phyloP scores from a whole-genome alignment of 2,888 invertebrate species.

The Epirrita christyi region DNA sequence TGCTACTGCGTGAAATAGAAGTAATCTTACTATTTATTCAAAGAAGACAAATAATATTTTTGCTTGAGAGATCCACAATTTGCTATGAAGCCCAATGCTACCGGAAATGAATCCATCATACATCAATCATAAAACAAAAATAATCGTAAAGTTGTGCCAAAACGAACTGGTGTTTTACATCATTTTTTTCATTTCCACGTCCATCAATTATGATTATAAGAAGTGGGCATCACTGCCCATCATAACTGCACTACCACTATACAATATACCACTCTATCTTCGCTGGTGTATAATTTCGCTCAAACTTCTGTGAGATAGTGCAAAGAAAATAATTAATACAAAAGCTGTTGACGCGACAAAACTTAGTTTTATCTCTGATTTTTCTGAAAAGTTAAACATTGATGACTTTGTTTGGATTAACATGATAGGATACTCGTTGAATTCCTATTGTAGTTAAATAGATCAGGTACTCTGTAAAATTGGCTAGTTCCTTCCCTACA shows the following conservation, averaged over 20 bases:
- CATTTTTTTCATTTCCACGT: constrained; percentile 27
- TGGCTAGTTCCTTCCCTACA: no score
- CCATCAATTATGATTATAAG: constrained; percentile 24
- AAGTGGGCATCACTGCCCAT: constrained; percentile 14
- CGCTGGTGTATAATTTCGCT: neutral
- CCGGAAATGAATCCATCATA: constrained; percentile 28
- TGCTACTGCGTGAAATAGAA: neutral
- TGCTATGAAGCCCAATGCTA: neutral
- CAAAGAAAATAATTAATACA: no score
- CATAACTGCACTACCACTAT: constrained; percentile 11
- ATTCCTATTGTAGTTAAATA: no score
- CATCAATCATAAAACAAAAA: constrained; percentile 32
- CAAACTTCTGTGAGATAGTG: neutral
- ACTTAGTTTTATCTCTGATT: no score
- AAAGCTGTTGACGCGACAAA: no score
- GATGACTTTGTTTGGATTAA: no score
- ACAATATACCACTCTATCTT: neutral
- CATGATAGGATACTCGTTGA: no score
- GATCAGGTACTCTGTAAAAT: no score
- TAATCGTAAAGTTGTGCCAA: constrained; percentile 29
- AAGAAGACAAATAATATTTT: neutral
- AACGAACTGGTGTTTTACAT: constrained; percentile 21
- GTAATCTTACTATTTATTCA: neutral
- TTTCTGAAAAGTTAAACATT: no score
- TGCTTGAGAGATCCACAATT: neutral